These are phyloP conservation scores for Geotrypetes seraphini DNA, from an alignment of 2,797 vertebrate genomes.

Conservation along the genomic window DNA sequence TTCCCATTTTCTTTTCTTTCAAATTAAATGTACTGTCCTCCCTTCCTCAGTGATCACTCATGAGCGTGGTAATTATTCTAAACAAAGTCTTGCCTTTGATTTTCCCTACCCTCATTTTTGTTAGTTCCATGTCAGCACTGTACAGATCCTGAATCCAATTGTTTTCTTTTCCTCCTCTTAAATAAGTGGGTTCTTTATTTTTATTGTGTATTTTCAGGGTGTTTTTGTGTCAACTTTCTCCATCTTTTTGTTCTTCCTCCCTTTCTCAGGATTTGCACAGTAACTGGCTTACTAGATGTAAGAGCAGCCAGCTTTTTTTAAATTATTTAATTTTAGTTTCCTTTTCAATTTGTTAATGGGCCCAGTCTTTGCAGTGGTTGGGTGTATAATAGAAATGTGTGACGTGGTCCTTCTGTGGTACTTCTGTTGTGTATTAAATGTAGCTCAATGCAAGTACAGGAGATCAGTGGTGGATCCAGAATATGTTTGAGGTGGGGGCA, in stretches of 20 bases:
- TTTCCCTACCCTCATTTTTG: conserved; percentile 65
- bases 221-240: conserved; percentile 24
- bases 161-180: conserved; percentile 18
- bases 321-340: conserved; percentile 9
- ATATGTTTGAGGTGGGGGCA: conserved; percentile 6
- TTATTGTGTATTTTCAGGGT: conserved; percentile 13
- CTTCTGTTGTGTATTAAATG: conserved; percentile 42
- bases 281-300: conserved; percentile 59
- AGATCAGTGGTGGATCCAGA: conserved; percentile 33
- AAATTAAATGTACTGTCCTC: conserved; percentile 70
- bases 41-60: conserved; percentile 87
- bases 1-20: conserved; percentile 48
- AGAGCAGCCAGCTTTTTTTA: conserved; percentile 57
- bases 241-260: conserved; percentile 31
- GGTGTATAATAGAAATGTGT: conserved; percentile 35
- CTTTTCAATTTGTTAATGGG: conserved; percentile 29
- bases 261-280: conserved; percentile 66
- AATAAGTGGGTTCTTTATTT: conserved; percentile 12
- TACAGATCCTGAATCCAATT: conserved; percentile 57
- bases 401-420: conserved; percentile 27
- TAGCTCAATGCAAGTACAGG: conserved; percentile 55
- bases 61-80: conserved; percentile 93
- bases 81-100: conserved; percentile 22
- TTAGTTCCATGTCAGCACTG: conserved; percentile 70
- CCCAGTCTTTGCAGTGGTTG: conserved; percentile 38